These are phyloP conservation scores for Drosophila nigromelanica DNA, from an alignment of 1,140 invertebrate species.

Conservation along the genomic window DNA sequence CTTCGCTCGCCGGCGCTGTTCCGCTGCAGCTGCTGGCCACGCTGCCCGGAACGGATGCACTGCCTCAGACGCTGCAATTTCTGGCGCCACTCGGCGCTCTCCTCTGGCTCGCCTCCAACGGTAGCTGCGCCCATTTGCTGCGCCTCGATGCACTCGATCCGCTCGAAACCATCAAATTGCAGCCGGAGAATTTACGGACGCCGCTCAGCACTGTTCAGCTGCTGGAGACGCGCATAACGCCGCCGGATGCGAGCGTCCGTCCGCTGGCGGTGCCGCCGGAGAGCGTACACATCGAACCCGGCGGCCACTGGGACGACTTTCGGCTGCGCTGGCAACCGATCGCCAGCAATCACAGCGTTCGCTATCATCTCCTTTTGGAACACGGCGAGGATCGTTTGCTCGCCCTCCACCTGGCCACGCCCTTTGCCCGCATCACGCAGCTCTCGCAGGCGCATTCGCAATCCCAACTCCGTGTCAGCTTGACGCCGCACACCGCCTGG, in stretches of 20 bases:
- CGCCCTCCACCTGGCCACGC: conserved; percentile 51
- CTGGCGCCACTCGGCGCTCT: conserved; percentile 38
- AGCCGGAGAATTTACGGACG: background rate
- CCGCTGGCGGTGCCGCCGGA: conserved; percentile 87
- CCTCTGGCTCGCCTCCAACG: conserved; percentile 50
- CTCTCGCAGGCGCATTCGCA: conserved; percentile 87
- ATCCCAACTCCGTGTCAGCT: conserved; percentile 87
- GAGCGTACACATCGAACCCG: conserved; percentile 87
- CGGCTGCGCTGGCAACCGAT: conserved; percentile 92
- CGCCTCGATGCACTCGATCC: background rate
- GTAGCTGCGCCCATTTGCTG: conserved; percentile 8
- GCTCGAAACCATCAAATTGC: conserved; percentile 12
- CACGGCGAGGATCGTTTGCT: conserved; percentile 42
- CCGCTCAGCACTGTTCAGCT: conserved; percentile 42
- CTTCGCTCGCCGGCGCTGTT: background rate
- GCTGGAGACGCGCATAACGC: background rate
- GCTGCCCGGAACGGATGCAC: conserved; percentile 3
- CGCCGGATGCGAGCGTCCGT: conserved; percentile 85
- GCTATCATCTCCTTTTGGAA: conserved; percentile 85
- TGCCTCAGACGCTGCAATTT: conserved; percentile 45
- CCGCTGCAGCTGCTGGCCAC: conserved; percentile 18
- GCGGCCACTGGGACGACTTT: conserved; percentile 90
- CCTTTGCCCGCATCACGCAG: conserved; percentile 68
- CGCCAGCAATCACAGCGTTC: conserved; percentile 89
- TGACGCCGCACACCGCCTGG: conserved; percentile 94